Percentiles rank a stretch among this genome's conserved stretches.
These are phyloP conservation scores for Spheniscus humboldti DNA, from an alignment of 2,797 vertebrate species.

Conservation along the genomic window DNA sequence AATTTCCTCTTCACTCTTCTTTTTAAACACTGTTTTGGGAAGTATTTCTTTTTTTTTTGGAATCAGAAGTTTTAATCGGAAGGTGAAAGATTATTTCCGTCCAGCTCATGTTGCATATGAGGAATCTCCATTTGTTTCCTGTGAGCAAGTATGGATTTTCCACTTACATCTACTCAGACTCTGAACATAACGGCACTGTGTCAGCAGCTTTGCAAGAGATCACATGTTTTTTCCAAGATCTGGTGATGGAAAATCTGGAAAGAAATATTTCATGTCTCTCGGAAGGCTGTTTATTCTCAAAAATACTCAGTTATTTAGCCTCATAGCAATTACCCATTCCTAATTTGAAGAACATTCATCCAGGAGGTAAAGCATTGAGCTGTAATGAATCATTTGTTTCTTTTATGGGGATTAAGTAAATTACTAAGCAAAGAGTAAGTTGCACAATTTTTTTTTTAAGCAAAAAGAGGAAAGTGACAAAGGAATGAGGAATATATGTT, in stretches of 20 bases:
- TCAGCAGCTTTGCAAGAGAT: slow-evolving; percentile 31
- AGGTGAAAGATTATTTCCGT: slow-evolving; percentile 61
- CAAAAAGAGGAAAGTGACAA: slow-evolving; percentile 50
- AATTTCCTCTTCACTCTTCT: not conserved
- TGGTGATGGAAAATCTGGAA: slow-evolving; percentile 64
- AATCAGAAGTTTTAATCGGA: slow-evolving; percentile 7
- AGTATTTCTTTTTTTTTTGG: not conserved
- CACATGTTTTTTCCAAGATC: slow-evolving; percentile 59
- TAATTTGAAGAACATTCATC: slow-evolving; percentile 62
- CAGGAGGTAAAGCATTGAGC: slow-evolving; percentile 52
- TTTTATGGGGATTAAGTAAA: slow-evolving; percentile 62
- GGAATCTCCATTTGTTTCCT: slow-evolving; percentile 70
- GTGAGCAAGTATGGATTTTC: slow-evolving; percentile 68
- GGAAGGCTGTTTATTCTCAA: slow-evolving; percentile 71
- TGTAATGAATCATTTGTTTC: slow-evolving; percentile 70
- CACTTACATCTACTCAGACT: slow-evolving; percentile 56
- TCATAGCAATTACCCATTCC: slow-evolving; percentile 64
- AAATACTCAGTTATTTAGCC: slow-evolving; percentile 65
- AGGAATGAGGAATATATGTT: slow-evolving; percentile 24
- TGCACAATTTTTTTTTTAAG: slow-evolving; percentile 35
- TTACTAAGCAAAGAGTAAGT: slow-evolving; percentile 47
- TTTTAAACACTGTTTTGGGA: not conserved
- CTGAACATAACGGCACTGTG: slow-evolving; percentile 28
- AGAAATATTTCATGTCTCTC: slow-evolving; percentile 54
- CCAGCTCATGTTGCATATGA: slow-evolving; percentile 45